Conservation (phyloP, 2,113 vertebrate species). For the Ancistrus triradiatus region DNA sequence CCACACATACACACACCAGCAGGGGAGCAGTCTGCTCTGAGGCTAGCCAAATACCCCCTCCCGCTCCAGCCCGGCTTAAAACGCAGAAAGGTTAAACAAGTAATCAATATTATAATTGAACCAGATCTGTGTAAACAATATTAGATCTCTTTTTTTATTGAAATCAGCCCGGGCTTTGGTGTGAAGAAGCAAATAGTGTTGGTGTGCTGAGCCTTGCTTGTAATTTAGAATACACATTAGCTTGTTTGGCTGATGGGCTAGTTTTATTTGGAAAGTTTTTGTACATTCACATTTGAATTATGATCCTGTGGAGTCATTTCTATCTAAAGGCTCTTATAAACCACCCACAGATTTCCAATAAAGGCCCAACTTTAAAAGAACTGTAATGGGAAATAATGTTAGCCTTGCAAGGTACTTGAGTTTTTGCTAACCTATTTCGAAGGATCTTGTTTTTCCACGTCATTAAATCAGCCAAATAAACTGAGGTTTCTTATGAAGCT, state of each 20-base stretch:
- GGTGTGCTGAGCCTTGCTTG: conserved; percentile 12
- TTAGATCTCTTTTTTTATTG: conserved; percentile 33
- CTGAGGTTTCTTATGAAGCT: conserved; percentile 7
- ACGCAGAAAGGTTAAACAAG: conserved; percentile 42
- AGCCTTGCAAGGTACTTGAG: conserved; percentile 11
- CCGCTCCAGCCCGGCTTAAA: conserved; percentile 22
- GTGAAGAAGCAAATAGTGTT: conserved; percentile 18
- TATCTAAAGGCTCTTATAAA: conserved; percentile 32
- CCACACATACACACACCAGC: conserved; percentile 38
- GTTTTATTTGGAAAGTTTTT: conserved; percentile 28
- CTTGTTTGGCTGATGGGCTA: conserved; percentile 24
- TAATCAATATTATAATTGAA: conserved; percentile 46
- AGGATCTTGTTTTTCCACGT: conserved; percentile 8
- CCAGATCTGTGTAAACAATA: conserved; percentile 34
- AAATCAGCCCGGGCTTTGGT: conserved; percentile 33
- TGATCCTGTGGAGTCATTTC: conserved; percentile 27
- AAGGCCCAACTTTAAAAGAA: conserved; percentile 26
- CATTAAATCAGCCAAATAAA: conserved; percentile 13
- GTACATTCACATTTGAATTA: conserved; percentile 22
- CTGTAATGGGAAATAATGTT: conserved; percentile 30
- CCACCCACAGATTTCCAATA: conserved; percentile 33
- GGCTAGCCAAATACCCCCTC: conserved; percentile 39
- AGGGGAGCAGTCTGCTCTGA: conserved; percentile 34
- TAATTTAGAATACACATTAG: conserved; percentile 32
- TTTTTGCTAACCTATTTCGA: background rate